These are phyloP conservation scores for Alauda arvensis DNA, from an alignment of 2,797 vertebrate species.

Conservation along the genomic window DNA sequence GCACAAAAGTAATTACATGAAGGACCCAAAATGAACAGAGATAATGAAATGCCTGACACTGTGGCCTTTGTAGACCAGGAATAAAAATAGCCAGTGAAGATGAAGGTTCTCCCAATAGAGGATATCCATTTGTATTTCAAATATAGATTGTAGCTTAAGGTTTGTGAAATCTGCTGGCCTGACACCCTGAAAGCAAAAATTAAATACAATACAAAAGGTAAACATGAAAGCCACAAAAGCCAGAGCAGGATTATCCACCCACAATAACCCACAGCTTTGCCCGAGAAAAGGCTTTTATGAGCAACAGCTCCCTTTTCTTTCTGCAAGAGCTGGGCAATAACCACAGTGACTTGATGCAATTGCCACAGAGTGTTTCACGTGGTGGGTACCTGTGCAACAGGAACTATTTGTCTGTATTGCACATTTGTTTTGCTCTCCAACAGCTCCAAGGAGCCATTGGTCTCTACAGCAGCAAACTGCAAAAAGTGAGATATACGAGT, in stretches of 20 bases:
- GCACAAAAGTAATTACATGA: not conserved
- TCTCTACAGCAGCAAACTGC: not conserved
- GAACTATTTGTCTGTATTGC: not conserved
- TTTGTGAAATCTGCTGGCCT: not conserved
- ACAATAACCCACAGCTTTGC: not conserved
- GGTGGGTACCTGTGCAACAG: not conserved
- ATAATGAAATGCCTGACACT: not conserved
- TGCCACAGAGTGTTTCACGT: not conserved
- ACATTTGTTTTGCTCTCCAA: not conserved
- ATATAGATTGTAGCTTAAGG: fast-evolving
- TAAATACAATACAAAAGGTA: not conserved
- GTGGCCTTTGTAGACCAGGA: not conserved
- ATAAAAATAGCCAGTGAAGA: not conserved
- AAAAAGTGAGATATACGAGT: not conserved
- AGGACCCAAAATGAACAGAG: not conserved
- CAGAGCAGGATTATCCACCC: not conserved
- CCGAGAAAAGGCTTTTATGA: not conserved
- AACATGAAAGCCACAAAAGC: not conserved
- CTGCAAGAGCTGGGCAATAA: not conserved
- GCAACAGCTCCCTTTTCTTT: not conserved
- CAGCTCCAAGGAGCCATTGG: not conserved
- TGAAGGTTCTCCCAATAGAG: not conserved
- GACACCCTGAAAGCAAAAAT: not conserved
- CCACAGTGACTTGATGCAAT: not conserved
- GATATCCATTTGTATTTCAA: not conserved